Evolutionary conservation across 1,140 invertebrate species (phyloP).

Genomic region (Drosophila dunni): DNA sequence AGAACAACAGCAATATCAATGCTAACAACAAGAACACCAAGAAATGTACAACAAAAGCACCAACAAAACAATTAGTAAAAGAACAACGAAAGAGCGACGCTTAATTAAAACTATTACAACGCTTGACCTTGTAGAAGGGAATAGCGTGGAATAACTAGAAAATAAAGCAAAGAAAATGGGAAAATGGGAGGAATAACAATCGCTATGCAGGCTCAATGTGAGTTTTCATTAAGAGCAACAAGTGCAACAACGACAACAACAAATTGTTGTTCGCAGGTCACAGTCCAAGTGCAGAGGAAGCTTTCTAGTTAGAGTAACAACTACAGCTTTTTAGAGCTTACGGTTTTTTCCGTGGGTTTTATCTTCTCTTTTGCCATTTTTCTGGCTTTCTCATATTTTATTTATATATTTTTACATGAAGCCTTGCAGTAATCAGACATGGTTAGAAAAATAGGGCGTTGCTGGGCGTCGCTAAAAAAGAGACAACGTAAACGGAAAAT

Average conservation of each 20-base stretch:
- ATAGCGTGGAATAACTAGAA: not conserved
- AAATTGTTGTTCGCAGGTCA: slow-evolving; percentile 47
- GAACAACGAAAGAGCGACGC: slow-evolving; percentile 27
- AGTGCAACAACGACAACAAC: slow-evolving; percentile 43
- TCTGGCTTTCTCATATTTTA: slow-evolving; percentile 18
- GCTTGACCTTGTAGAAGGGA: slow-evolving; percentile 49
- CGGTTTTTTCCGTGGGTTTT: not conserved
- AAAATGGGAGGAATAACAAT: slow-evolving; percentile 9
- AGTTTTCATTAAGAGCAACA: slow-evolving; percentile 34
- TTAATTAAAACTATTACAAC: slow-evolving; percentile 71
- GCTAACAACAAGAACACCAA: slow-evolving; percentile 28
- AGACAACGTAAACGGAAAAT: slow-evolving; percentile 43
- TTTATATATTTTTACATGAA: slow-evolving; percentile 29
- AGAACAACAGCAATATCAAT: slow-evolving; percentile 15
- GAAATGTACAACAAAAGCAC: slow-evolving; percentile 44
- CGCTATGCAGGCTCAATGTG: slow-evolving; percentile 25
- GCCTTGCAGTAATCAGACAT: slow-evolving; percentile 45
- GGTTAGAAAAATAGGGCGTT: slow-evolving; percentile 28
- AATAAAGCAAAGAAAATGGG: not conserved
- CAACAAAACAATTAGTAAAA: slow-evolving; percentile 42
- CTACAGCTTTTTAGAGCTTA: not conserved
- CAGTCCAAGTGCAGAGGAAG: slow-evolving; percentile 35
- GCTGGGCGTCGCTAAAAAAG: not conserved
- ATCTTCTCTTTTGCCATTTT: not conserved
- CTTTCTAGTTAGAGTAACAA: slow-evolving; percentile 32